Evolutionary conservation across 1,140 invertebrate genomes (phyloP).

Genomic region (Pseudoatta argentina): DNA sequence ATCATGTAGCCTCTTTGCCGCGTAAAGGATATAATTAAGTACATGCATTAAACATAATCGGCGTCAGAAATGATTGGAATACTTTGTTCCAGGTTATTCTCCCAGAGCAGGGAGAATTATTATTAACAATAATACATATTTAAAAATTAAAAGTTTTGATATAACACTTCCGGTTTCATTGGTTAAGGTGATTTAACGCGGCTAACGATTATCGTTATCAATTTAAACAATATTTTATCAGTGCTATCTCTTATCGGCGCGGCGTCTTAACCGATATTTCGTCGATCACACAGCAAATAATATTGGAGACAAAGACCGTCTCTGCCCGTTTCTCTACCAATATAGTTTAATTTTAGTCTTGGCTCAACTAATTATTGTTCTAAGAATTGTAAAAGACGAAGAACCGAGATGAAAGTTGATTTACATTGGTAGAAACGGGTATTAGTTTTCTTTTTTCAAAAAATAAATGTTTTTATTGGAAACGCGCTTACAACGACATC

Average conservation of each 20-base stretch:
- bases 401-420: too few species aligned
- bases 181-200: not conserved
- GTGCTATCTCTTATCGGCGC: slow-evolving; percentile 5
- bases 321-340: too few species aligned
- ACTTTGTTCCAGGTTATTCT: not conserved
- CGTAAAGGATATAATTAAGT: slow-evolving; percentile 25
- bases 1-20: slow-evolving; percentile 11
- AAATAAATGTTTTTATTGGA: too few species aligned
- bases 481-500: too few species aligned
- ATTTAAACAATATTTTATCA: not conserved
- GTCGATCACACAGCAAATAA: not conserved
- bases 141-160: not conserved
- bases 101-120: too few species aligned
- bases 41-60: not conserved
- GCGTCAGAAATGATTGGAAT: not conserved
- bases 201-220: not conserved
- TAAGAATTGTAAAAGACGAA: too few species aligned
- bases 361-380: too few species aligned
- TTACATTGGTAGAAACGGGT: too few species aligned
- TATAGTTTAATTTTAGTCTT: too few species aligned
- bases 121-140: slow-evolving; percentile 13
- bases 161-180: not conserved
- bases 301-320: too few species aligned
- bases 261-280: not conserved
- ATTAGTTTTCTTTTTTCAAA: too few species aligned